Conservation (phyloP, 2,113 vertebrate species). For the Ia io region DNA sequence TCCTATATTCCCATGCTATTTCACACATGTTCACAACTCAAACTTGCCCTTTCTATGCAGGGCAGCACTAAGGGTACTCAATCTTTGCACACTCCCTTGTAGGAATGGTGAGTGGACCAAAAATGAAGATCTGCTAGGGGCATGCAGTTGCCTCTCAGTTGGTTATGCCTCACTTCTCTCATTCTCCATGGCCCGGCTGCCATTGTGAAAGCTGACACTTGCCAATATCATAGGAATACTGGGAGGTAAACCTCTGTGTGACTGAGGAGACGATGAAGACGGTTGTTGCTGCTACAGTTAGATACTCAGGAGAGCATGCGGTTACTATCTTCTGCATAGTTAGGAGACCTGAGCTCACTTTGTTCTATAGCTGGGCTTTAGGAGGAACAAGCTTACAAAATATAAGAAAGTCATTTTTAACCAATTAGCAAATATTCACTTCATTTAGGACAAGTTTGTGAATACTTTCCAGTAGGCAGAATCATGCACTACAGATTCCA, state of each 20-base stretch:
- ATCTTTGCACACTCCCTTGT: neutral
- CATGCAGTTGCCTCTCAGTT: neutral
- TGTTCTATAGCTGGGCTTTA: neutral
- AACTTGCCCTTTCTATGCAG: neutral
- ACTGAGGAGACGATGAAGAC: neutral
- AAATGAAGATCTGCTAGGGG: neutral
- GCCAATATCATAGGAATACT: neutral
- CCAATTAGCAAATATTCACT: neutral
- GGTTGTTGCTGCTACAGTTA: neutral
- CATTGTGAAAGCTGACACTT: neutral
- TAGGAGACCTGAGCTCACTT: neutral
- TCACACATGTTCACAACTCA: neutral
- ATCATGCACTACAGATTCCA: neutral
- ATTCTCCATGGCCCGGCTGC: neutral
- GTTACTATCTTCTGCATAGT: neutral
- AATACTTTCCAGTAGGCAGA: conserved; percentile 5
- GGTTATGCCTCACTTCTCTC: neutral
- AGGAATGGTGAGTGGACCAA: neutral
- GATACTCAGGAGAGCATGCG: neutral
- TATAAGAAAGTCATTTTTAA: neutral
- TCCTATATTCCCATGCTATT: neutral
- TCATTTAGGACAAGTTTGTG: neutral
- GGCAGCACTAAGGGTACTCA: neutral
- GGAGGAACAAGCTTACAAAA: neutral
- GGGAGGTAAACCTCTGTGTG: neutral